These are phyloP conservation scores for Eupithecia subfuscata DNA, from an alignment of 2,888 invertebrate genomes.

Conservation along the genomic window DNA sequence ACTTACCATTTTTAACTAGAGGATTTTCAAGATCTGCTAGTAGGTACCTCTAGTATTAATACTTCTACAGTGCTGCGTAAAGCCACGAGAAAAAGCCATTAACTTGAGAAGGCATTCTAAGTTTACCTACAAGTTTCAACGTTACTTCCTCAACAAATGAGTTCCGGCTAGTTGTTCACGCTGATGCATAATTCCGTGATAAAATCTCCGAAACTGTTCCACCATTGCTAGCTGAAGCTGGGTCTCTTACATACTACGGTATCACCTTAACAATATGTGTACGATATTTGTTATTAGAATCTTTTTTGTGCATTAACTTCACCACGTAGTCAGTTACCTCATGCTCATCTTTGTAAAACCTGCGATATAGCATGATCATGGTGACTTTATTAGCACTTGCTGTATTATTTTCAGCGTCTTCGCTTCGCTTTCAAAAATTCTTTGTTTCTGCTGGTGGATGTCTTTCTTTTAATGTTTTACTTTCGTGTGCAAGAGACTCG, in stretches of 20 bases:
- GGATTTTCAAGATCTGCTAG: not conserved
- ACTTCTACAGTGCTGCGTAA: conserved; percentile 2
- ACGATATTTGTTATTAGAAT: not conserved
- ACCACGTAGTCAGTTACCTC: too few species aligned
- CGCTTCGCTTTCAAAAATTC: too few species aligned
- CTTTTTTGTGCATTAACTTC: too few species aligned
- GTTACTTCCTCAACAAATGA: conserved; percentile 45
- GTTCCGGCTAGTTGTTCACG: conserved; percentile 56
- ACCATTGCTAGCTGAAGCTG: conserved; percentile 16
- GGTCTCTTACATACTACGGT: conserved; percentile 22
- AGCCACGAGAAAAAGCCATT: conserved; percentile 27
- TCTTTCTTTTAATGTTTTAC: not conserved
- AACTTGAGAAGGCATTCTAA: conserved; percentile 35
- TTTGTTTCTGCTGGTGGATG: not conserved
- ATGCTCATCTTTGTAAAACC: not conserved
- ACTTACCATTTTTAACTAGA: not conserved
- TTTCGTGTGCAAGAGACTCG: conserved; percentile 9
- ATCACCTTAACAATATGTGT: conserved; percentile 26
- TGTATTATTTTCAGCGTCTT: not conserved
- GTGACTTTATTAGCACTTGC: not conserved
- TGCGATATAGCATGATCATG: not conserved
- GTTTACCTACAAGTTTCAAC: conserved; percentile 48
- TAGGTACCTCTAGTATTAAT: not conserved
- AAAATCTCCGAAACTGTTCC: conserved; percentile 55
- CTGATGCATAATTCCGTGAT: conserved; percentile 60